Base-by-base conservation (phyloP, 2,888 invertebrate species). In the Clepsis dumicolana region DNA sequence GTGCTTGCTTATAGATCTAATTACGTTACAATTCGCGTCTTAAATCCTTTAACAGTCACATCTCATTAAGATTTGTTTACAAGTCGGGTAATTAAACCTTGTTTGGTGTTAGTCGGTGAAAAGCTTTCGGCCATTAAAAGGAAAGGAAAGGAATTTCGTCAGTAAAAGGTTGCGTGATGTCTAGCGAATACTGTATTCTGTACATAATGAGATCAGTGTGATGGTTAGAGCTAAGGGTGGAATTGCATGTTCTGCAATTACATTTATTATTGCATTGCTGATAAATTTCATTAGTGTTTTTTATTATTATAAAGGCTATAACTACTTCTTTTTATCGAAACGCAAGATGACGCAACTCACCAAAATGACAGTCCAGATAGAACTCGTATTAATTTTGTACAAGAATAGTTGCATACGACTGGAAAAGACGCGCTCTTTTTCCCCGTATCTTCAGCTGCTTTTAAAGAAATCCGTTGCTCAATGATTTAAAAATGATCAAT, bases 11-110 rank as follows among this genome's bases (percentile, higher is more conserved):
- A 38, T 35, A 24, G 35, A 48, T 65, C 18, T 50, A 50, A 57
- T 57, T 65, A 65, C 57, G 32, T 12, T 50, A n/a, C 52, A 4
- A 50, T 50, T 24, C 21, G 50, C 24, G 25, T 48, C 41, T 44
- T 44, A 56, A 38, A 53, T 64, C 56, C 56, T 48, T 64, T 64
- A 64, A 24, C 64, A 27, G 50, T 32, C 48, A 35, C 32, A 50
- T 65, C 57, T 57, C 57, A 65, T 65, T 57, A 65, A 32, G 48
- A 0, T 48, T 41, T 27, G 54, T 54, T 54, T 54, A 54, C 29
- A 52, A 57, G 35, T 35, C 32, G 21, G 38, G 38, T 38, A 57
- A 24, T 57, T 57, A 38, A 57, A 24, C 1, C 57, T n/a, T 12
- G 21, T 41, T 41, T 2, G 21, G 21, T 48, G 10, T 35, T 16